Conservation (phyloP, 2,888 invertebrate genomes). For the Xylophagus ater region DNA sequence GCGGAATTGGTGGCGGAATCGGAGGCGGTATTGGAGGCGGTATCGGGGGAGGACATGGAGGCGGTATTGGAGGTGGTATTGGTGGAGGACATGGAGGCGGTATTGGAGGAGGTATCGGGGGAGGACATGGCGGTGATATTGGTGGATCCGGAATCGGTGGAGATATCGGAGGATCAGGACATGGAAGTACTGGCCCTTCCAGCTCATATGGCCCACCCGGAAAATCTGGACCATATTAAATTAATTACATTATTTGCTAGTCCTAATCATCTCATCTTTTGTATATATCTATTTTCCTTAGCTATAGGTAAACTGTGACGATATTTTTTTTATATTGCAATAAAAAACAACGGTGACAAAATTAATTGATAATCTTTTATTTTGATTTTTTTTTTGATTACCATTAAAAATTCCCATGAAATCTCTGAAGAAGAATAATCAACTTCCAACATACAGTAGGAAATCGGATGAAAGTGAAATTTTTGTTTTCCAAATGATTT, state of each 20-base stretch:
- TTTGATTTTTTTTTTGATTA: background rate
- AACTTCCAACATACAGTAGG: too few species aligned
- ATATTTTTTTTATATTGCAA: slow-evolving; percentile 26
- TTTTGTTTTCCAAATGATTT: too few species aligned
- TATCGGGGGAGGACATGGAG: slow-evolving; percentile 13
- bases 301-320: slow-evolving; percentile 18
- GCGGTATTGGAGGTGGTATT: slow-evolving; percentile 19
- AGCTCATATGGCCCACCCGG: slow-evolving; percentile 59
- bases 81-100: slow-evolving; percentile 18
- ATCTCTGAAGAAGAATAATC: too few species aligned
- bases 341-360: slow-evolving; percentile 39
- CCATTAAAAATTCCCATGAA: too few species aligned
- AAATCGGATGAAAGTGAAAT: too few species aligned
- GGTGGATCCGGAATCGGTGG: slow-evolving; percentile 20
- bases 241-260: slow-evolving; percentile 21
- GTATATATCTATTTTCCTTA: slow-evolving; percentile 22
- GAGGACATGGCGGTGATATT: slow-evolving; percentile 15
- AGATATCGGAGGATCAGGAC: slow-evolving; percentile 17
- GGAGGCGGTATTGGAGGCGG: slow-evolving; percentile 16
- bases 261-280: slow-evolving; percentile 22
- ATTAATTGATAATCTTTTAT: slow-evolving; percentile 19
- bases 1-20: slow-evolving; percentile 13
- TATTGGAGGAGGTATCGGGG: slow-evolving; percentile 12
- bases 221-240: slow-evolving; percentile 55
- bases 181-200: slow-evolving; percentile 28